phyloP scores from a whole-genome alignment of 2,888 invertebrate species.

The Augiades crinisus region DNA sequence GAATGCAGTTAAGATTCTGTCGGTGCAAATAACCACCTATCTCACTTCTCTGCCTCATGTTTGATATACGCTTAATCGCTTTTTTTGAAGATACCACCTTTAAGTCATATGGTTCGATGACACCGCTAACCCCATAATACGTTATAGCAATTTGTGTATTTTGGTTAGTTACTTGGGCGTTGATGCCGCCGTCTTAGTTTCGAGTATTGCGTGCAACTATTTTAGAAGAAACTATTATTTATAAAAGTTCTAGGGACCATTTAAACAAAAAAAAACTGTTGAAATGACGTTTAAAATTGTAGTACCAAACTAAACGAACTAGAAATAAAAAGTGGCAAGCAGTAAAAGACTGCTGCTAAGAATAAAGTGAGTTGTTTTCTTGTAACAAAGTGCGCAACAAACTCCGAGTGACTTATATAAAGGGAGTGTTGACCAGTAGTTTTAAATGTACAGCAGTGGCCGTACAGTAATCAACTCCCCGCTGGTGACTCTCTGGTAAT shows the following conservation, averaged over 20 bases:
- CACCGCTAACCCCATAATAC: too few species aligned
- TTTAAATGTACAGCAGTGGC: constrained; percentile 48
- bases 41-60: not conserved
- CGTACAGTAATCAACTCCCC: constrained; percentile 63
- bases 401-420: constrained; percentile 20
- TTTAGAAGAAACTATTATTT: too few species aligned
- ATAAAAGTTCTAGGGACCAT: too few species aligned
- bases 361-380: constrained; percentile 2
- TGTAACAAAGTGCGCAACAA: constrained; percentile 7
- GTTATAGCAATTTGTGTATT: too few species aligned
- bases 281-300: too few species aligned
- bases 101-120: too few species aligned
- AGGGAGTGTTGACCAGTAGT: constrained; percentile 30
- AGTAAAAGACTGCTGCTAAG: constrained; percentile 1
- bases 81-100: too few species aligned
- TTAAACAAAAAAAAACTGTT: too few species aligned
- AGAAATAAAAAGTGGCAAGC: not conserved
- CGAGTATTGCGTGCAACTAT: too few species aligned
- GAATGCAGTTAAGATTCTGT: not conserved
- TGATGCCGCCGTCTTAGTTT: too few species aligned
- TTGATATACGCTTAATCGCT: too few species aligned
- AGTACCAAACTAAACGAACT: not conserved
- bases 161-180: too few species aligned
- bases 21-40: not conserved
- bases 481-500: constrained; percentile 59